Percentiles rank a stretch among this genome's conserved stretches.
phyloP scores from a whole-genome alignment of 2,797 vertebrate species.

The Lagorchestes hirsutus region DNA sequence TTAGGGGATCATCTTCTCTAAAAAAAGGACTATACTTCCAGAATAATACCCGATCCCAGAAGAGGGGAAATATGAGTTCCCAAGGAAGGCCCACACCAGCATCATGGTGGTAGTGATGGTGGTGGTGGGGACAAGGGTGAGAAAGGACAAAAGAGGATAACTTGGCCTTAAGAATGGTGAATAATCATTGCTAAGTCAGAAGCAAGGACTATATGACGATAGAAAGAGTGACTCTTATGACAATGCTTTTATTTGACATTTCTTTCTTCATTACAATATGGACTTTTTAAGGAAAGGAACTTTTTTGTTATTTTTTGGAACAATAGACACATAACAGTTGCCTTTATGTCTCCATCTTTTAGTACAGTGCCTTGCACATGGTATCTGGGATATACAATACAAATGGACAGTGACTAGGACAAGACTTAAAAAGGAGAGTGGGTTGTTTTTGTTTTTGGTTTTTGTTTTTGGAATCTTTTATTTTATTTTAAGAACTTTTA shows the following conservation, averaged over 20 bases:
- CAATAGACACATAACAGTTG: not conserved
- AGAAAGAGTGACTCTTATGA: not conserved
- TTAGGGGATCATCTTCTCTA: not conserved
- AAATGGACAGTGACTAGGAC: not conserved
- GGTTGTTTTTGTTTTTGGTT: too few species aligned
- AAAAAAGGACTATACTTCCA: not conserved
- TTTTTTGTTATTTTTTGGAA: not conserved
- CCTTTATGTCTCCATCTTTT: not conserved
- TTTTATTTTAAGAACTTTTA: not conserved
- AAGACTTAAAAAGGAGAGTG: not conserved
- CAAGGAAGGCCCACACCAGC: not conserved
- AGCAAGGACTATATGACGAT: not conserved
- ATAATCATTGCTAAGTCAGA: not conserved
- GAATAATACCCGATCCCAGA: not conserved
- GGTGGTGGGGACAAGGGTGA: not conserved
- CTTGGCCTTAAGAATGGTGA: not conserved
- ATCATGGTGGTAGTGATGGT: not conserved
- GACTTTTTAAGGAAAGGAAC: not conserved
- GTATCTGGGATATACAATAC: not conserved
- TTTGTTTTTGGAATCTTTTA: not conserved
- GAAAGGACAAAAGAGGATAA: not conserved
- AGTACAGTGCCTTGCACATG: not conserved
- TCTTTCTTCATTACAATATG: not conserved
- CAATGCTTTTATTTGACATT: not conserved
- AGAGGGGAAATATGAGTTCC: not conserved